Evolutionary conservation across 2,113 vertebrate species (phyloP).

Genomic region (Gymnobelideus leadbeateri): DNA sequence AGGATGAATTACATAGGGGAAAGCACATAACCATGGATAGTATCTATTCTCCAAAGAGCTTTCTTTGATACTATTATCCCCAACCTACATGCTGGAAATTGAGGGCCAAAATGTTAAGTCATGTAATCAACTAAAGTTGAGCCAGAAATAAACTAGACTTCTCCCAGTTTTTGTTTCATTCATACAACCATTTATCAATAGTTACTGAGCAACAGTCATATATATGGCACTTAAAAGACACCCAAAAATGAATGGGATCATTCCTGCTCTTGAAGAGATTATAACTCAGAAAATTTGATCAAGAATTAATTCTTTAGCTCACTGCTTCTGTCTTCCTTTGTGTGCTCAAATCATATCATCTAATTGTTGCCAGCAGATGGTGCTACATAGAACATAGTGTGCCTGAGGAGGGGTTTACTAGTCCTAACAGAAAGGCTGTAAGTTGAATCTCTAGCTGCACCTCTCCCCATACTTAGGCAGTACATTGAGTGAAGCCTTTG

Average conservation of each 20-base stretch:
- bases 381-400: not conserved
- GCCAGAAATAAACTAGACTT: not conserved
- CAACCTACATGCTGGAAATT: not conserved
- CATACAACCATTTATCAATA: not conserved
- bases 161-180: not conserved
- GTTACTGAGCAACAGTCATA: not conserved
- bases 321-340: not conserved
- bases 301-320: not conserved
- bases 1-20: not conserved
- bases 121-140: slow-evolving; percentile 17
- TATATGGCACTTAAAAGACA: not conserved
- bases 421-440: not conserved
- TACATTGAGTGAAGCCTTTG: not conserved
- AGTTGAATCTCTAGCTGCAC: not conserved
- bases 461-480: not conserved
- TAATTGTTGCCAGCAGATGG: not conserved
- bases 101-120: slow-evolving; percentile 18
- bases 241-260: not conserved
- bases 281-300: not conserved
- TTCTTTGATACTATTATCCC: slow-evolving; percentile 21
- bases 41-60: slow-evolving; percentile 9
- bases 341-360: not conserved
- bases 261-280: not conserved
- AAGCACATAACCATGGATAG: not conserved
- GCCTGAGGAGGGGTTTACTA: not conserved